A percentile compares a stretch with the other conserved stretches of the same genome.
These are phyloP conservation scores for Anisognathus igniventris DNA, from an alignment of 2,797 vertebrate species.

Conservation along the genomic window DNA sequence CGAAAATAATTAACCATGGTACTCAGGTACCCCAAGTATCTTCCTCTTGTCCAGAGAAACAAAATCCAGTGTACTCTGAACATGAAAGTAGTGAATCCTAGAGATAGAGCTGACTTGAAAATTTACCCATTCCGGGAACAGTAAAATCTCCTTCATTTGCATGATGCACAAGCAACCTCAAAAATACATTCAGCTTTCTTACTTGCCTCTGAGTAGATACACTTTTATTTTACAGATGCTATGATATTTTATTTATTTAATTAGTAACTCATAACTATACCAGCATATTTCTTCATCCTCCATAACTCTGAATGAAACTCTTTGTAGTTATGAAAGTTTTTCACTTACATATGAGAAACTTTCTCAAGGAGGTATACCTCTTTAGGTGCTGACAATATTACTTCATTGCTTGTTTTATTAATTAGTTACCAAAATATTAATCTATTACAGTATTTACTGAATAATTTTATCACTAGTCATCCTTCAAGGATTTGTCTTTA, in stretches of 20 bases:
- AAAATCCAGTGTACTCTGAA: neutral
- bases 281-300: neutral
- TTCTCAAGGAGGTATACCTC: neutral
- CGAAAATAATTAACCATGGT: neutral
- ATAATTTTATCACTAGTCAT: neutral
- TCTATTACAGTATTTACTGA: neutral
- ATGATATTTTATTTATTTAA: neutral
- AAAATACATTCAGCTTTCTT: neutral
- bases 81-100: neutral
- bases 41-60: neutral
- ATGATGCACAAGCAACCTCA: neutral
- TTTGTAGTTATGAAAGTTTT: neutral
- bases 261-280: neutral
- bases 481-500: neutral
- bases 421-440: neutral
- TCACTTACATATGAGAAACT: neutral
- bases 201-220: neutral
- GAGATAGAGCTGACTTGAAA: neutral
- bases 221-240: neutral
- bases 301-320: neutral
- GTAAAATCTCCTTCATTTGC: neutral
- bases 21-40: neutral
- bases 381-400: neutral
- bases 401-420: neutral
- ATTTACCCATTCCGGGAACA: neutral